These are phyloP conservation scores for Bradypodion pumilum DNA, from an alignment of 2,797 vertebrate genomes.

Conservation along the genomic window DNA sequence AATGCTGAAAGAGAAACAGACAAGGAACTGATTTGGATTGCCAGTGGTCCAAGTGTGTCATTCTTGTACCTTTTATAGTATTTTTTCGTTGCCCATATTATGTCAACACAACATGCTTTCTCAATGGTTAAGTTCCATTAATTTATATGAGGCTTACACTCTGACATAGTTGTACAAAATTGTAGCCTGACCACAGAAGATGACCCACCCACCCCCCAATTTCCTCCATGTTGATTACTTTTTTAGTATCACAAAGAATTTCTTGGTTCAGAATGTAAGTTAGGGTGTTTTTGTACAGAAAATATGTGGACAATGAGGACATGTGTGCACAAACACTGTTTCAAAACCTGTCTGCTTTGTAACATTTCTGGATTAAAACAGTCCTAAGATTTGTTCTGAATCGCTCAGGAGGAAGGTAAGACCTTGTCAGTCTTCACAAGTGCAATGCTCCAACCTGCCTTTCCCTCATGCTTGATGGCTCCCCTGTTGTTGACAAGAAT, in stretches of 20 bases:
- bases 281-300: too few relatives aligned
- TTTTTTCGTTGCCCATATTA: background rate
- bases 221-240: background rate
- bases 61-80: too few relatives aligned
- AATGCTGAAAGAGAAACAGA: background rate
- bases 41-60: too few relatives aligned
- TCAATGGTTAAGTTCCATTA: background rate
- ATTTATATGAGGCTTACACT: background rate
- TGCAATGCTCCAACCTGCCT: background rate
- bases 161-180: background rate
- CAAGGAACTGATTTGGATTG: background rate
- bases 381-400: background rate
- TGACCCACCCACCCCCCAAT: background rate
- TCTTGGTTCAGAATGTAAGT: background rate
- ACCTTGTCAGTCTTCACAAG: background rate
- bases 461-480: background rate
- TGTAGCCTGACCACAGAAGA: background rate
- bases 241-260: background rate
- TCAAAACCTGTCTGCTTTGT: background rate
- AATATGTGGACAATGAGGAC: too few relatives aligned
- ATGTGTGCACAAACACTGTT: background rate
- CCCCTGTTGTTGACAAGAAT: background rate
- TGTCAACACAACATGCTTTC: background rate
- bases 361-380: background rate
- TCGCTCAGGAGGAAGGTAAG: background rate